Evolutionary conservation across 1,140 invertebrate genomes (phyloP).

Genomic region (Nasonia longicornis): DNA sequence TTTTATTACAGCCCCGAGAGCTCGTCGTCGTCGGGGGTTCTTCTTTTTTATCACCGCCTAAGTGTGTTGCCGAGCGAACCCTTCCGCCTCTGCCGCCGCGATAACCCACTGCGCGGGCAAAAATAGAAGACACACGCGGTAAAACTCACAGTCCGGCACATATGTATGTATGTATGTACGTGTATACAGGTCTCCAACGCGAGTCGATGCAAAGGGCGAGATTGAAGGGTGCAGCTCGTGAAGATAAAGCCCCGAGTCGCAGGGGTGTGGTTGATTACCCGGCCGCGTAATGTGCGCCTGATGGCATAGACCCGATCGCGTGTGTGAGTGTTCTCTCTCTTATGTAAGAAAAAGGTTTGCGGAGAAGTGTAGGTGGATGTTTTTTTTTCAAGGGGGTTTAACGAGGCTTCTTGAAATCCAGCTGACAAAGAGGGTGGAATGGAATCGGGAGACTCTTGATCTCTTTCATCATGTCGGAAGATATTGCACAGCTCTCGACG

Average conservation of each 20-base stretch:
- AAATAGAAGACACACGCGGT: neutral
- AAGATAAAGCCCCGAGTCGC: neutral
- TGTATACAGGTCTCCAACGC: neutral
- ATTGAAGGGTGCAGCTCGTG: conserved; percentile 23
- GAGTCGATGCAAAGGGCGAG: conserved; percentile 3
- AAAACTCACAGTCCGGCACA: too few relatives aligned
- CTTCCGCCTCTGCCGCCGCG: neutral
- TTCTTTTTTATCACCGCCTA: too few relatives aligned
- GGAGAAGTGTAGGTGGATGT: too few relatives aligned
- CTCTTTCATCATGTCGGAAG: too few relatives aligned
- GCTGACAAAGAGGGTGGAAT: too few relatives aligned
- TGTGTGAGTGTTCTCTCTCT: too few relatives aligned
- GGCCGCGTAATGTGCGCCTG: neutral
- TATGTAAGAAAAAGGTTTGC: too few relatives aligned
- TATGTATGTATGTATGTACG: neutral
- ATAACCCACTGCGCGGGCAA: neutral
- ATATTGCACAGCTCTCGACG: too few relatives aligned
- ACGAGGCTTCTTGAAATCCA: too few relatives aligned
- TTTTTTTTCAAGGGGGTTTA: too few relatives aligned
- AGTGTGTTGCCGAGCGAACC: neutral
- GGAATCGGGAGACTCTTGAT: too few relatives aligned
- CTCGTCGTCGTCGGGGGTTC: neutral
- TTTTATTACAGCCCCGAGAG: neutral
- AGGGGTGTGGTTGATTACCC: conserved; percentile 22
- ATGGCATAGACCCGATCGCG: neutral